Percentiles rank a stretch among this genome's conserved stretches.
These are phyloP conservation scores for Eolophus roseicapilla DNA, from an alignment of 2,113 vertebrate genomes.

Conservation along the genomic window DNA sequence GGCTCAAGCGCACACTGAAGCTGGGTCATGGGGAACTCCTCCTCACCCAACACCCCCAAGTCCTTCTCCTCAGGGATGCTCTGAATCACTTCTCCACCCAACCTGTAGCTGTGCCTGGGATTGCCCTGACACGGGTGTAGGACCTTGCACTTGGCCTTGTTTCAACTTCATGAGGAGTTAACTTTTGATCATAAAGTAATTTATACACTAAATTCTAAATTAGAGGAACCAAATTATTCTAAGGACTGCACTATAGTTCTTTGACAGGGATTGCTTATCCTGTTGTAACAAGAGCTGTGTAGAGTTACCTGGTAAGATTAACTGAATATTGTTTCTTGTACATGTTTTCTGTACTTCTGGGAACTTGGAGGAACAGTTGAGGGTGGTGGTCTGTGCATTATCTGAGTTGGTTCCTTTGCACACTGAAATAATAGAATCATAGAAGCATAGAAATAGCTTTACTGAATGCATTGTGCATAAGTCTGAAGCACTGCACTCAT, in stretches of 20 bases:
- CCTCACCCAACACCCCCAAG: neutral
- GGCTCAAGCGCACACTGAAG: neutral
- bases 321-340: neutral
- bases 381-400: neutral
- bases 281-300: neutral
- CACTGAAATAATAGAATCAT: neutral
- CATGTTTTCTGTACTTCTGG: neutral
- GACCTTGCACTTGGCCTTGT: neutral
- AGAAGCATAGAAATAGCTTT: neutral
- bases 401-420: neutral
- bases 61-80: neutral
- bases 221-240: neutral
- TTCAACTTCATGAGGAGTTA: neutral
- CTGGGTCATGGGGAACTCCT: neutral
- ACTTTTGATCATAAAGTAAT: neutral
- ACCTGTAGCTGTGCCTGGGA: neutral
- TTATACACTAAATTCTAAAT: neutral
- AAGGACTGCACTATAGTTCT: neutral
- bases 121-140: neutral
- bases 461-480: accelerated
- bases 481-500: neutral
- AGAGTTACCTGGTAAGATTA: neutral
- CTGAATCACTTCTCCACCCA: neutral
- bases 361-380: neutral
- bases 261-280: neutral